Conservation (phyloP, 23 tunicate species). For the Diplosoma virens region DNA sequence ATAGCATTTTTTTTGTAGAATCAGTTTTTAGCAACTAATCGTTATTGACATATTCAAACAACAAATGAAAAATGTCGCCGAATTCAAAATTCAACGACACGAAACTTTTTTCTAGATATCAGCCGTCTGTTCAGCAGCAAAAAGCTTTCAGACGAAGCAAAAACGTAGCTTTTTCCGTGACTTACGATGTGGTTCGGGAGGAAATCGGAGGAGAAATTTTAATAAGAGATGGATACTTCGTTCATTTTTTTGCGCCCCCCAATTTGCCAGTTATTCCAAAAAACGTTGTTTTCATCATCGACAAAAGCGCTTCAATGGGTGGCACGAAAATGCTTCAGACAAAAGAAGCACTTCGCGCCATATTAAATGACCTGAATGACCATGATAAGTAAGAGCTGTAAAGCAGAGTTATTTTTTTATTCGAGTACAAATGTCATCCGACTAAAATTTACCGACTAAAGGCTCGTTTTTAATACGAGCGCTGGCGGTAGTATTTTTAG, state of each 20-base stretch:
- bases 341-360: slow-evolving; percentile 42
- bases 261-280: slow-evolving; percentile 69
- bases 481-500: too few species aligned
- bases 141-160: background rate
- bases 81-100: too few species aligned
- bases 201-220: slow-evolving; percentile 56
- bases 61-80: too few species aligned
- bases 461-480: too few species aligned
- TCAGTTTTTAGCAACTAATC: too few species aligned
- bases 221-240: slow-evolving; percentile 66
- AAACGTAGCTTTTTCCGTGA: slow-evolving; percentile 48
- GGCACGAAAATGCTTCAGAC: slow-evolving; percentile 59
- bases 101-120: slow-evolving; percentile 52
- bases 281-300: slow-evolving; percentile 72
- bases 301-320: slow-evolving; percentile 68
- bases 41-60: too few species aligned
- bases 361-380: slow-evolving; percentile 38
- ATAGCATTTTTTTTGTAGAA: too few species aligned
- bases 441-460: too few species aligned
- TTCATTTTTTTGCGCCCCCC: slow-evolving; percentile 74
- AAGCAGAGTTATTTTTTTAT: too few species aligned
- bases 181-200: slow-evolving; percentile 72
- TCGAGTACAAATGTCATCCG: too few species aligned
- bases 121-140: slow-evolving; percentile 48
- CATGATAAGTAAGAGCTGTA: slow-evolving; percentile 41